Evolutionary conservation across 2,888 invertebrate genomes (phyloP).

Genomic region (Diarsia mendica): DNA sequence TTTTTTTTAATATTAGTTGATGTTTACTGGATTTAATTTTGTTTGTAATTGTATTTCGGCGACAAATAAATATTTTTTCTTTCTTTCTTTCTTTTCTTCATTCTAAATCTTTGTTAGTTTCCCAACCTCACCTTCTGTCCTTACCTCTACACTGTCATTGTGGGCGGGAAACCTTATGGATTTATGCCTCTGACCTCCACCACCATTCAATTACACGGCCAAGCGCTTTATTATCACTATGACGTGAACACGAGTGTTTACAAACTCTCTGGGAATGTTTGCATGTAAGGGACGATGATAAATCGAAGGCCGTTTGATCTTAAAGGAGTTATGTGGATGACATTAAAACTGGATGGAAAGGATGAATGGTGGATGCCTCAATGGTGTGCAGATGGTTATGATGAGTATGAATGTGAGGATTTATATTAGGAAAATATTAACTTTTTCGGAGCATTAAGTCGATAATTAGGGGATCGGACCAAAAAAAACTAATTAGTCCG

Average conservation of each 20-base stretch:
- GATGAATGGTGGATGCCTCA: slow-evolving; percentile 9
- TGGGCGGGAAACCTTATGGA: slow-evolving; percentile 56
- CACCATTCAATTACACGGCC: slow-evolving; percentile 60
- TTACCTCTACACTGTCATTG: background rate
- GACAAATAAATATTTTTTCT: no score
- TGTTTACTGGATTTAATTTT: no score
- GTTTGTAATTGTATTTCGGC: no score
- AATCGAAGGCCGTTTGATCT: slow-evolving; percentile 21
- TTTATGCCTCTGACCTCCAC: slow-evolving; percentile 59
- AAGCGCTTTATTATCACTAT: slow-evolving; percentile 61
- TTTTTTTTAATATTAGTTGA: no score
- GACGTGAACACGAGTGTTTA: slow-evolving; percentile 60
- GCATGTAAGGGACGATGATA: slow-evolving; percentile 50
- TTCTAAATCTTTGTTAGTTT: background rate
- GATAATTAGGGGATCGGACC: no score
- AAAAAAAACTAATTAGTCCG: no score
- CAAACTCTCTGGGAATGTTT: slow-evolving; percentile 48
- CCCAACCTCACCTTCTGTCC: slow-evolving; percentile 16
- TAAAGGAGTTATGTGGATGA: slow-evolving; percentile 38
- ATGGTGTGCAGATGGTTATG: background rate
- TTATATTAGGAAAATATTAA: no score
- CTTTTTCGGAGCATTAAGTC: background rate
- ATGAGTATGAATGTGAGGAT: background rate
- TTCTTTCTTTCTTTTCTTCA: no score
- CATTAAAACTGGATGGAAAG: background rate